Conservation (phyloP, 2,888 invertebrate genomes). For the Trypoxylon attenuatum region DNA sequence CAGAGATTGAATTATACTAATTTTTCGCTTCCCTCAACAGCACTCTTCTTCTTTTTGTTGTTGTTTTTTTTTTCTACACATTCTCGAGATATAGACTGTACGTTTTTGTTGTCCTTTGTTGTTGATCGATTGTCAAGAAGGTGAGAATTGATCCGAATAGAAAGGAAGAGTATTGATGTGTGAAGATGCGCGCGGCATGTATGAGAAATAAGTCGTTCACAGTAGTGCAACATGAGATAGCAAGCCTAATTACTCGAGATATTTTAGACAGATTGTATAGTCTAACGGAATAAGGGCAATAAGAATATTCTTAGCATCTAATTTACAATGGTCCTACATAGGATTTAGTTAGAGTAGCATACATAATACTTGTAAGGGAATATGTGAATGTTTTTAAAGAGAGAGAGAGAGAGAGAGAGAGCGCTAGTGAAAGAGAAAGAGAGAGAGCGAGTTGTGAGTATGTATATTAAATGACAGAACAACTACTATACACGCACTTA, state of each 20-base stretch:
- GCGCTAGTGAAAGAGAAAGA: too few species aligned
- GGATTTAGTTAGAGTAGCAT: conserved; percentile 44
- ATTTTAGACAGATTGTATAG: conserved; percentile 25
- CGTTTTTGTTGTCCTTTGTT: too few species aligned
- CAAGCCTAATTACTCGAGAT: background rate
- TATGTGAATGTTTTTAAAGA: conserved; percentile 52
- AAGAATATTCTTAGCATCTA: conserved; percentile 31
- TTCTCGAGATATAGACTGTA: too few species aligned
- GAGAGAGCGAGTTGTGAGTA: conserved; percentile 59
- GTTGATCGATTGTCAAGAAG: too few species aligned
- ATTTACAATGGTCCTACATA: conserved; percentile 42
- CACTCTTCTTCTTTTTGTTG: too few species aligned
- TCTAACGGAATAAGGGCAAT: conserved; percentile 39
- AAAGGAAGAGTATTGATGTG: too few species aligned
- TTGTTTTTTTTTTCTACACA: too few species aligned
- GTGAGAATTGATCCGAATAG: too few species aligned
- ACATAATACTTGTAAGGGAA: conserved; percentile 49
- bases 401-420: too few species aligned
- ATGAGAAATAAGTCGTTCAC: background rate
- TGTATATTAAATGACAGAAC: conserved; percentile 61
- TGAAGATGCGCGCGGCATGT: too few species aligned
- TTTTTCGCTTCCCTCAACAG: too few species aligned
- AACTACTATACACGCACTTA: conserved; percentile 41
- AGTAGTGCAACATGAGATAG: background rate
- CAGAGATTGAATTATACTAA: too few species aligned